Evolutionary conservation across 2,113 vertebrate genomes (phyloP).

Genomic region (Saguinus imperator): DNA sequence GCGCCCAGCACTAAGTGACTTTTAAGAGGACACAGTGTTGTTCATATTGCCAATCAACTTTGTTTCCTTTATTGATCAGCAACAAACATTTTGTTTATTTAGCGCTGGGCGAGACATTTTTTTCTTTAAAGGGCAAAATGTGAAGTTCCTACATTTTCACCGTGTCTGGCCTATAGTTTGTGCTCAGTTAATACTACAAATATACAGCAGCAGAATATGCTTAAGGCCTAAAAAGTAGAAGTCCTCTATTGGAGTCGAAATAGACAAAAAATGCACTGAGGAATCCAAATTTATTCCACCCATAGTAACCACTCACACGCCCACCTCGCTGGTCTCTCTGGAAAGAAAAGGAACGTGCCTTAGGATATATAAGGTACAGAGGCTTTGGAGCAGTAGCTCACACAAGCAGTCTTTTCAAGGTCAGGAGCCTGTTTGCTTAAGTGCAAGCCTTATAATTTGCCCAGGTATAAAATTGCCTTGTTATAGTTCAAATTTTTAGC

Average conservation of each 20-base stretch:
- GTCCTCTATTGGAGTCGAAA: neutral
- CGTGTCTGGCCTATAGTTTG: neutral
- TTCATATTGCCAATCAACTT: neutral
- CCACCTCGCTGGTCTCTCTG: neutral
- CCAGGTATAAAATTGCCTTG: constrained; percentile 56
- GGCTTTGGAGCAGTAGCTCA: neutral
- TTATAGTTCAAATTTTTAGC: constrained; percentile 49
- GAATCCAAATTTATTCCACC: neutral
- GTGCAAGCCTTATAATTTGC: neutral
- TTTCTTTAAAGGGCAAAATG: neutral
- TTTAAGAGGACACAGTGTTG: neutral
- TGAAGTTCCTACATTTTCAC: neutral
- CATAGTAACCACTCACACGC: neutral
- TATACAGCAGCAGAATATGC: neutral
- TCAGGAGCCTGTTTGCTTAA: constrained; percentile 10
- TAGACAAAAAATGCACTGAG: neutral
- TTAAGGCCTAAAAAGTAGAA: neutral
- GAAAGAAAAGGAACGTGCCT: neutral
- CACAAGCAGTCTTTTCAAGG: neutral
- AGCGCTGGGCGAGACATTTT: neutral
- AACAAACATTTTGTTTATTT: neutral
- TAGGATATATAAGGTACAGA: neutral
- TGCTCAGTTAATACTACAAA: neutral
- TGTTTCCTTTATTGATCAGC: neutral
- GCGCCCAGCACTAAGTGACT: neutral